phyloP scores from a whole-genome alignment of 2,888 invertebrate genomes.

The Cyaniris semiargus region DNA sequence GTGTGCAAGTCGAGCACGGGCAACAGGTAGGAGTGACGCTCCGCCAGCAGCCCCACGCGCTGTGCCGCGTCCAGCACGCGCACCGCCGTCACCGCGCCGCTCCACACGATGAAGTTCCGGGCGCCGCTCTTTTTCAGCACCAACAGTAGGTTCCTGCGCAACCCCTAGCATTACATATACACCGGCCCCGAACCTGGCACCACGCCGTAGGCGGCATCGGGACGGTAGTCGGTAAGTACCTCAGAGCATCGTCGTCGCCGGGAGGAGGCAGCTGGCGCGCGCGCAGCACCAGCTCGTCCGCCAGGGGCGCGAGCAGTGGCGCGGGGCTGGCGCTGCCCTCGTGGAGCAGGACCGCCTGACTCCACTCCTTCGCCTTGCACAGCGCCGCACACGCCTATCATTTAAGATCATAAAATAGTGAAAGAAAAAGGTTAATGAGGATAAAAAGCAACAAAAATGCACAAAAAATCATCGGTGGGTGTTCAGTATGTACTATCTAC shows the following conservation, averaged over 20 bases:
- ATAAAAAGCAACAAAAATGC: no score
- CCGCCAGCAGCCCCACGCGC: conserved; percentile 66
- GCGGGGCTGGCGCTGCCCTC: conserved; percentile 52
- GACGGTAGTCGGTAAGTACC: conserved; percentile 45
- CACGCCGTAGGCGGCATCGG: no score
- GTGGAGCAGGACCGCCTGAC: conserved; percentile 64
- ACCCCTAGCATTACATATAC: background rate
- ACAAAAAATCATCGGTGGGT: no score
- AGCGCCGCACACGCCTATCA: conserved; percentile 56
- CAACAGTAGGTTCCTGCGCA: conserved; percentile 55
- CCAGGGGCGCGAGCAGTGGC: conserved; percentile 44
- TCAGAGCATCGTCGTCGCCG: conserved; percentile 57
- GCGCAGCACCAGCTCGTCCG: conserved; percentile 49
- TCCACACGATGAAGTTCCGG: conserved; percentile 45
- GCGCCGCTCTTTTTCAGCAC: conserved; percentile 63
- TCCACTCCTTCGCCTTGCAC: conserved; percentile 63
- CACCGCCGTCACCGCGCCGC: conserved; percentile 53
- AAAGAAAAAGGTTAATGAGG: no score
- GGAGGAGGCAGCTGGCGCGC: conserved; percentile 60
- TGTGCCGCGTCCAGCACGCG: conserved; percentile 69
- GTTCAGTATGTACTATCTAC: no score
- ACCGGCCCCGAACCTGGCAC: background rate
- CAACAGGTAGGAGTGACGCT: conserved; percentile 60
- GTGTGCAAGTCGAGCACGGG: conserved; percentile 64
- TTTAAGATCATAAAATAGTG: no score